phyloP scores from a whole-genome alignment of 2,113 vertebrate species.

The Hemicordylus capensis region DNA sequence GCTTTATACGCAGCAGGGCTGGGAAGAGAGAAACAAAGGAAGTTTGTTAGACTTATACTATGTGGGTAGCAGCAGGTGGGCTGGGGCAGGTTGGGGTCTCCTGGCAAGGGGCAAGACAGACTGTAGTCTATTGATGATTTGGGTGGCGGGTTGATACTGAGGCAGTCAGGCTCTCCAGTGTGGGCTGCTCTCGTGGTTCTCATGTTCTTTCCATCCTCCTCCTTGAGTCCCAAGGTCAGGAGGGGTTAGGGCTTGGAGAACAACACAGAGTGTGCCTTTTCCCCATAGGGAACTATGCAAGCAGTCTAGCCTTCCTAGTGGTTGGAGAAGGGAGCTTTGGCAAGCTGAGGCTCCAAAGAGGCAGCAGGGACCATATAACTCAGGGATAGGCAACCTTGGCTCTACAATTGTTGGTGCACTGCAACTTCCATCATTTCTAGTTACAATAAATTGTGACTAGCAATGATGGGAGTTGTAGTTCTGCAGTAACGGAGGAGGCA shows the following conservation, averaged over 20 bases:
- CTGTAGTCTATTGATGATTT: slow-evolving; percentile 13
- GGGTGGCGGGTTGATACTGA: neutral
- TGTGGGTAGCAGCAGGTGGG: slow-evolving; percentile 8
- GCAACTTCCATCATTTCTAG: too few species aligned
- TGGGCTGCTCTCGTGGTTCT: neutral
- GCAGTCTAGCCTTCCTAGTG: neutral
- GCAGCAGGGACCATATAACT: neutral
- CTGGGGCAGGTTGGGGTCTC: slow-evolving; percentile 2
- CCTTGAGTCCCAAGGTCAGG: neutral
- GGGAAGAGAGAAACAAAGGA: slow-evolving; percentile 11
- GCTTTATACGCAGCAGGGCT: neutral
- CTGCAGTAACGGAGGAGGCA: too few species aligned
- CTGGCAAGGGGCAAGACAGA: neutral
- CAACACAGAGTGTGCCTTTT: neutral
- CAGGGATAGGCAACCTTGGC: too few species aligned
- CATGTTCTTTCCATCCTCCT: neutral
- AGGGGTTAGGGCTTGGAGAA: neutral
- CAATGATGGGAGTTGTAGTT: too few species aligned
- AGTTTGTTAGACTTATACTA: neutral
- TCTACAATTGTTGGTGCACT: too few species aligned
- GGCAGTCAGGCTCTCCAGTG: neutral
- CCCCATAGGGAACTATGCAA: neutral
- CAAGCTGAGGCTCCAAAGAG: neutral
- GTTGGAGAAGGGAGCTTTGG: neutral
- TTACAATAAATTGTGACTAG: too few species aligned